Evolutionary conservation across 2,797 vertebrate genomes (phyloP).

Genomic region (Lindbergichthys nudifrons): DNA sequence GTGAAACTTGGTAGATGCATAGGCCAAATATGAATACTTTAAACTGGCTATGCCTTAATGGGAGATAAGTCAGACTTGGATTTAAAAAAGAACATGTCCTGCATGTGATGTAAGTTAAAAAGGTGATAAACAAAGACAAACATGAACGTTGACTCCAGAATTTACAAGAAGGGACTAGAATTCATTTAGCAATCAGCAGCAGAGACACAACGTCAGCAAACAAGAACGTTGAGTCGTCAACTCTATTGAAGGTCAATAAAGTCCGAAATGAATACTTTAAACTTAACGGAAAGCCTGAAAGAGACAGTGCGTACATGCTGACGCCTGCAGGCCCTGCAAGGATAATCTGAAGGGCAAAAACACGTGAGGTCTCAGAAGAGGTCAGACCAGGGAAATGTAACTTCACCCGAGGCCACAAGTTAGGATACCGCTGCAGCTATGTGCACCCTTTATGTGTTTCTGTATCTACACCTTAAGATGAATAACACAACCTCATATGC

Average conservation of each 20-base stretch:
- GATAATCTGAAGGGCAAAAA: slow-evolving; percentile 30
- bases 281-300: not conserved
- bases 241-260: not conserved
- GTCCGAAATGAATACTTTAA: not conserved
- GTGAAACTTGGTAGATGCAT: not conserved
- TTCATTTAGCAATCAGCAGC: not conserved
- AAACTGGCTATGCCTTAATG: too few relatives aligned
- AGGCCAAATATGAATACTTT: not conserved
- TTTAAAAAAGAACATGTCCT: not conserved
- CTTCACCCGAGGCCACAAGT: slow-evolving; percentile 5
- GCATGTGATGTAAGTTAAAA: not conserved
- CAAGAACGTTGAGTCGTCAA: not conserved
- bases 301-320: not conserved
- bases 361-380: slow-evolving; percentile 21
- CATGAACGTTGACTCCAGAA: not conserved
- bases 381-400: not conserved
- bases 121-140: not conserved
- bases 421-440: slow-evolving; percentile 19
- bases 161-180: not conserved
- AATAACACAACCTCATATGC: not conserved
- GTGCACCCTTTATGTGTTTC: not conserved
- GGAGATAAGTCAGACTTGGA: too few relatives aligned
- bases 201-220: not conserved
- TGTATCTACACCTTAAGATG: slow-evolving; percentile 8
- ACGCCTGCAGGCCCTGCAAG: slow-evolving; percentile 25